phyloP scores from a whole-genome alignment of 2,888 invertebrate species.

The Leucophora obtusa region DNA sequence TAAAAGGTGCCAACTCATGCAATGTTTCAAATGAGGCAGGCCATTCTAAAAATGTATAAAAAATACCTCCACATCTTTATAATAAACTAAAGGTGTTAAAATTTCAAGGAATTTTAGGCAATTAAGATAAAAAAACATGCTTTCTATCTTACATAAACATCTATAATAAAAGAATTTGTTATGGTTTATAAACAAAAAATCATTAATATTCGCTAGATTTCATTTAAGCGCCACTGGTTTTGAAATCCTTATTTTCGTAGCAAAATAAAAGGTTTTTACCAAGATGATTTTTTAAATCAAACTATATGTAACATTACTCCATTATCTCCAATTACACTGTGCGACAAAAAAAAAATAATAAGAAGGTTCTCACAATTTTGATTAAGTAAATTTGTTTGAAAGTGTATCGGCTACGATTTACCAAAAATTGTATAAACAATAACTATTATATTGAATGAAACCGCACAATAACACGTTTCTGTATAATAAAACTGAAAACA shows the following conservation, averaged over 20 bases:
- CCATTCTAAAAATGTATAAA: neutral
- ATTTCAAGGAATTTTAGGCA: constrained; percentile 25
- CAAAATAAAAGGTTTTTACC: too few species aligned
- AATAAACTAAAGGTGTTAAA: constrained; percentile 21
- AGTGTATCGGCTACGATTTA: too few species aligned
- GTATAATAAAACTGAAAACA: too few species aligned
- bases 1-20: constrained; percentile 55
- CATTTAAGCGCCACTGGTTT: neutral
- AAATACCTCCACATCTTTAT: neutral
- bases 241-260: neutral
- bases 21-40: constrained; percentile 13
- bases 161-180: constrained; percentile 5
- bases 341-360: too few species aligned
- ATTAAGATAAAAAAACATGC: constrained; percentile 15
- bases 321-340: too few species aligned
- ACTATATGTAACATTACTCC: too few species aligned
- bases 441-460: too few species aligned
- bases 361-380: too few species aligned
- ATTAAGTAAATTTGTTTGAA: too few species aligned
- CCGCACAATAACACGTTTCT: too few species aligned
- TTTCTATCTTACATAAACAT: neutral
- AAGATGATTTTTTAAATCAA: too few species aligned
- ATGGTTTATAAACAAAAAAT: neutral
- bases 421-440: too few species aligned
- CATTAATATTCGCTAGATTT: neutral